Base-by-base conservation (phyloP, 2,797 vertebrate genomes). In the Sebastes steindachneri region DNA sequence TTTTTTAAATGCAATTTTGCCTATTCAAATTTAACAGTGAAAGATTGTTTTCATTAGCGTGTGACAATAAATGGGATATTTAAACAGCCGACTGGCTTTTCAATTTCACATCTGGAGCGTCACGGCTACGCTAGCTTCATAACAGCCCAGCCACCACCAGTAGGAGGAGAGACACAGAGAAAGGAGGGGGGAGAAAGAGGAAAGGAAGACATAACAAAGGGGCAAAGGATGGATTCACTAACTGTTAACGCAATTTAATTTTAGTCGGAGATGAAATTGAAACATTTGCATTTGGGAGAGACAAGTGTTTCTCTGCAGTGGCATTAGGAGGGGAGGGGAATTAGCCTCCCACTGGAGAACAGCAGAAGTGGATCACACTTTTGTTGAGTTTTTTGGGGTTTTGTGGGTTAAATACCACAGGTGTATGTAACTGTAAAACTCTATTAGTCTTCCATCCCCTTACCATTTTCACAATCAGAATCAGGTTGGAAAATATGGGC, bases 31-130 rank as follows among this genome's bases (percentile, higher is more conserved):
- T 91, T 92, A 95, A 94, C 93, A 89, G 88, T 93, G 92, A 95
- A 91, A 90, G 81, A 94, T 94, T 93, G 93, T 95, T 95, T 95
- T 95, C 91, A 95, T 95, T 94, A 93, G 89, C 69, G n/a, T 85
- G 75, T 92, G 92, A 94, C 92, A 94, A 94, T 94, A 93, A 94
- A 92, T 86, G 87, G 88, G 89, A 94, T 94, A 93, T 95, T 95
- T 94, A 92, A 95, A 93, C 93, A 95, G 91, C 90, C 77, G 93
- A 93, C 91, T 94, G 88, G 84, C 79, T 95, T 96, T 95, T 93
- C 93, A 95, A 94, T 95, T 94, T 91, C 90, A 87, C 91, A 93
- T 92, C 88, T 87, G 69, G 70, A 72, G 88, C 87, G 80, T 90
- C 88, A 85, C 75, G 53, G 86, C 78, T 74, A 78, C 48, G 80